Percentiles rank a stretch among this genome's conserved stretches.
These are phyloP conservation scores for Cottus gobio DNA, from an alignment of 2,113 vertebrate species.

Conservation along the genomic window DNA sequence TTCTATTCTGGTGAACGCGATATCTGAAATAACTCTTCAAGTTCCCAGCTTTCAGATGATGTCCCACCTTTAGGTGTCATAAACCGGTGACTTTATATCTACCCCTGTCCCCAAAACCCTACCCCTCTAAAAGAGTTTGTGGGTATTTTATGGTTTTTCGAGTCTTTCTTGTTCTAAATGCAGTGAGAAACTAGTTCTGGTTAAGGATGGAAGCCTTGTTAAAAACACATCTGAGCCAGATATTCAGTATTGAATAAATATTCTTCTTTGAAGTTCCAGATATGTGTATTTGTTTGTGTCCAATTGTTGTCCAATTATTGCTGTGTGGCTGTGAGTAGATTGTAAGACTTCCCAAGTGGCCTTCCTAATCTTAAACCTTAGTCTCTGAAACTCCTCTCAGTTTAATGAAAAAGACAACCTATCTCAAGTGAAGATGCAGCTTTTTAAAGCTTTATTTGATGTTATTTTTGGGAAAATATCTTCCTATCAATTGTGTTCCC, in stretches of 20 bases:
- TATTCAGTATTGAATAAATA: not conserved
- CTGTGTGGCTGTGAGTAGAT: not conserved
- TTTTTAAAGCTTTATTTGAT: slow-evolving; percentile 38
- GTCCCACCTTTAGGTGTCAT: not conserved
- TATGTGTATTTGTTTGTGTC: not conserved
- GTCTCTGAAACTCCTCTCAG: slow-evolving; percentile 1
- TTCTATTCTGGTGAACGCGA: not conserved
- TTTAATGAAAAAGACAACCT: slow-evolving; percentile 7
- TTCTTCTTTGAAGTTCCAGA: not conserved
- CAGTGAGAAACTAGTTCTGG: not conserved
- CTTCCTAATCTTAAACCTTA: slow-evolving; percentile 7
- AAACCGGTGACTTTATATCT: not conserved
- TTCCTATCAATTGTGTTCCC: not conserved
- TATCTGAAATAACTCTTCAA: not conserved
- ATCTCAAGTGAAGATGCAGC: slow-evolving; percentile 20
- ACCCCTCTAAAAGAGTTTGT: not conserved
- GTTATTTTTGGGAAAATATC: slow-evolving; percentile 7
- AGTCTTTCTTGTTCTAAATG: not conserved
- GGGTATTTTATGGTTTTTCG: not conserved
- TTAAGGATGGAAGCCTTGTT: not conserved
- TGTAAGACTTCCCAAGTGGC: slow-evolving; percentile 9
- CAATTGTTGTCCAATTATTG: not conserved
- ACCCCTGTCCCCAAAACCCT: not conserved
- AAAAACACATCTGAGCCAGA: not conserved
- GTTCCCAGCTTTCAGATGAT: not conserved